phyloP scores from a whole-genome alignment of 2,888 invertebrate species.

The Galerucella nymphaeae region DNA sequence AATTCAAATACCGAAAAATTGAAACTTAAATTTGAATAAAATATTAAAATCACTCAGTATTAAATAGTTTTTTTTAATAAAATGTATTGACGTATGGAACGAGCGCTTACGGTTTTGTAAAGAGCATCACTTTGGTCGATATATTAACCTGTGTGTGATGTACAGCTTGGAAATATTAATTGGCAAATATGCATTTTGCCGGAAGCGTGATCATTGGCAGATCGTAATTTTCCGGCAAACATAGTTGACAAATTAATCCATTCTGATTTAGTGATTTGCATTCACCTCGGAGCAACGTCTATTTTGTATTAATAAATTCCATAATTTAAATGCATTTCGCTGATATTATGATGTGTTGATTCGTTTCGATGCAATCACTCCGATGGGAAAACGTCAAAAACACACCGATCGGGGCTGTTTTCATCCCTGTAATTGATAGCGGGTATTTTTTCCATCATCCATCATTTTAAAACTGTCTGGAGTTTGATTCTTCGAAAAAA shows the following conservation, averaged over 20 bases:
- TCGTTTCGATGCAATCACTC: conserved; percentile 46
- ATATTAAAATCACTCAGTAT: no score
- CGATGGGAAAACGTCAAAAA: conserved; percentile 55
- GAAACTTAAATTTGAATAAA: no score
- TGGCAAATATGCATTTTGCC: conserved; percentile 39
- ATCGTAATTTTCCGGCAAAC: conserved; percentile 44
- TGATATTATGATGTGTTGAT: conserved; percentile 50
- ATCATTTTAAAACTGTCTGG: conserved; percentile 8
- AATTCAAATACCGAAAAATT: no score
- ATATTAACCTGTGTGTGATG: conserved; percentile 19
- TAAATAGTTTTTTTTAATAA: background rate
- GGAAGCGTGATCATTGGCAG: conserved; percentile 41
- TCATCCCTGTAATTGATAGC: conserved; percentile 20
- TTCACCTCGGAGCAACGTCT: conserved; percentile 44
- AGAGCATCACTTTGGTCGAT: background rate
- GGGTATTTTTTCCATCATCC: background rate
- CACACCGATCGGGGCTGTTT: conserved; percentile 47
- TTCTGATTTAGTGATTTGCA: conserved; percentile 52
- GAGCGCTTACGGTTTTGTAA: background rate
- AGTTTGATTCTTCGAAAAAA: background rate
- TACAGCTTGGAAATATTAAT: conserved; percentile 39
- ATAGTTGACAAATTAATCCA: conserved; percentile 53
- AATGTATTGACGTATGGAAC: background rate
- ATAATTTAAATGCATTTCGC: conserved; percentile 54
- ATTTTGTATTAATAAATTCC: conserved; percentile 57